Conservation (phyloP, 1,140 invertebrate genomes). For the Nymphalis io region DNA sequence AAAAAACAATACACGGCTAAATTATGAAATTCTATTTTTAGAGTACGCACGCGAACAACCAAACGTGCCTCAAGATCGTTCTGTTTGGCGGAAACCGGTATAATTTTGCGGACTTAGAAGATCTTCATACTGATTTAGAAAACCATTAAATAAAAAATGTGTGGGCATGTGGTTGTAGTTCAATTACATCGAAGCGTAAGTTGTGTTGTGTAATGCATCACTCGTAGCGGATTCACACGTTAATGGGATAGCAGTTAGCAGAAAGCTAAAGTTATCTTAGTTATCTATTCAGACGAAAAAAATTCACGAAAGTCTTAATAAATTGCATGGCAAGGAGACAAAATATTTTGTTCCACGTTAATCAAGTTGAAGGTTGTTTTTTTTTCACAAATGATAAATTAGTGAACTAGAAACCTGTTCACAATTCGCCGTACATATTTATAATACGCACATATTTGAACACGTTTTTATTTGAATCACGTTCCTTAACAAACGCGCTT, state of each 20-base stretch:
- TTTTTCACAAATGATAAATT: neutral
- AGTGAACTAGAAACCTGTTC: slow-evolving; percentile 1
- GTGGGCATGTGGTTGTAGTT: neutral
- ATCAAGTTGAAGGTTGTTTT: slow-evolving; percentile 6
- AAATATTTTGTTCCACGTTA: neutral
- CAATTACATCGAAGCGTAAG: neutral
- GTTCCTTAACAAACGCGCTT: neutral
- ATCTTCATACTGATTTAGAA: neutral
- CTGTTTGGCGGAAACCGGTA: neutral
- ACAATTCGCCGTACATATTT: neutral
- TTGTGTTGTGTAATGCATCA: neutral
- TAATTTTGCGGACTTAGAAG: neutral
- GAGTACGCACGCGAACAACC: slow-evolving; percentile 5
- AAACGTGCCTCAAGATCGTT: slow-evolving; percentile 4
- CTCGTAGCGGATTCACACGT: neutral
- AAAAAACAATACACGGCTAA: slow-evolving; percentile 42
- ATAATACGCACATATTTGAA: neutral
- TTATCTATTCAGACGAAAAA: neutral
- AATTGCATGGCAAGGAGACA: too few species aligned
- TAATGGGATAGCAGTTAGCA: neutral
- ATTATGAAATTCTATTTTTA: slow-evolving; percentile 12
- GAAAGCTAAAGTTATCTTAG: too few species aligned
- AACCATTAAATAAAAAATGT: neutral
- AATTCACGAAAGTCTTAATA: neutral
- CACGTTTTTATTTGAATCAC: neutral